These are phyloP conservation scores for Drosophila suboccidentalis DNA, from an alignment of 2,888 invertebrate species.

Conservation along the genomic window DNA sequence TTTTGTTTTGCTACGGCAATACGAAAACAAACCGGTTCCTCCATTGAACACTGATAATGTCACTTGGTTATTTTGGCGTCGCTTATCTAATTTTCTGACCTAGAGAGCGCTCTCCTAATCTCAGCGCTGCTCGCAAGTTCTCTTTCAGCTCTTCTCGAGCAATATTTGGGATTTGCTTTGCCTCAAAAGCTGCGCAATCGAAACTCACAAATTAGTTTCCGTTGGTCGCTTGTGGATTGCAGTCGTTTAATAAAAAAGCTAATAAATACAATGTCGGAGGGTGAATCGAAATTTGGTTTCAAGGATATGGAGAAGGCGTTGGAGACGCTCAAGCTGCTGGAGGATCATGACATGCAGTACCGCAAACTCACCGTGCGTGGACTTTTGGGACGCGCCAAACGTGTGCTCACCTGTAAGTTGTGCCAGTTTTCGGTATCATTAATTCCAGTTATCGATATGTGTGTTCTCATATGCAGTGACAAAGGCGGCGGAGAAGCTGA, in stretches of 20 bases:
- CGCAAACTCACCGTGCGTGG: constrained; percentile 89
- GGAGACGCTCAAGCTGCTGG: constrained; percentile 89
- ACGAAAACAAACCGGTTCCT: constrained; percentile 73
- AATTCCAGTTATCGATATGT: neutral
- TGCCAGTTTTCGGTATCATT: neutral
- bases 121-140: constrained; percentile 51
- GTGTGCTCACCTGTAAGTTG: constrained; percentile 86
- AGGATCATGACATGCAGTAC: constrained; percentile 89
- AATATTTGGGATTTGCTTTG: constrained; percentile 20
- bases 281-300: constrained; percentile 89
- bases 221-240: constrained; percentile 44
- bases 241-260: constrained; percentile 25
- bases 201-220: constrained; percentile 55
- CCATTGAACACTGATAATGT: constrained; percentile 49
- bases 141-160: constrained; percentile 22
- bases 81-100: constrained; percentile 74
- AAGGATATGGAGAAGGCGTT: constrained; percentile 90
- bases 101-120: constrained; percentile 31
- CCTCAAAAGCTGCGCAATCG: constrained; percentile 12
- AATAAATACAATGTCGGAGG: constrained; percentile 61
- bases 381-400: constrained; percentile 87
- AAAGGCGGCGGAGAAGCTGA: constrained; percentile 89
- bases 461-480: constrained; percentile 86
- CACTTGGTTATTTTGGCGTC: constrained; percentile 76
- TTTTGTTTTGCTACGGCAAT: constrained; percentile 72